A percentile compares a stretch with the other conserved stretches of the same genome.
phyloP scores from a whole-genome alignment of 2,113 vertebrate species.

The Indicator maculatus region DNA sequence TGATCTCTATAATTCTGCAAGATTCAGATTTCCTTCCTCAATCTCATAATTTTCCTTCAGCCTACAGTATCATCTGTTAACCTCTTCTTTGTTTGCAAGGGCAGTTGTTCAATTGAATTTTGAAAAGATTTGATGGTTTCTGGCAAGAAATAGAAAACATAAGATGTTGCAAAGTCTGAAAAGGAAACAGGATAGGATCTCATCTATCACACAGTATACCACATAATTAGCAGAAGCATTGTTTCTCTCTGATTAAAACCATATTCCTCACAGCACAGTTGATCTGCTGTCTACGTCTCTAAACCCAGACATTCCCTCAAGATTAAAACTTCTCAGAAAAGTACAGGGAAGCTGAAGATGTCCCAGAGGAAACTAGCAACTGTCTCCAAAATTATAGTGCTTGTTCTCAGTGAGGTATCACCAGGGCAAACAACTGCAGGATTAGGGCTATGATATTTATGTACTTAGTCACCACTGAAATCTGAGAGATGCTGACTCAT shows the following conservation, averaged over 20 bases:
- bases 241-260: conserved; percentile 48
- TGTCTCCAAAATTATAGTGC: not conserved
- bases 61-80: not conserved
- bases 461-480: not conserved
- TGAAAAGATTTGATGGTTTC: not conserved
- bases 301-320: conserved; percentile 12
- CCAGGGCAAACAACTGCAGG: not conserved
- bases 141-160: conserved; percentile 2
- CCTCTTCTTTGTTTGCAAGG: conserved; percentile 14
- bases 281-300: not conserved
- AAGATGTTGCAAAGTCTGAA: not conserved
- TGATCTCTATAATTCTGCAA: conserved; percentile 5
- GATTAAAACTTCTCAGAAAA: conserved; percentile 36
- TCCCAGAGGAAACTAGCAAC: not conserved
- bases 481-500: not conserved
- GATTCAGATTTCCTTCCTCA: not conserved
- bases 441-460: not conserved
- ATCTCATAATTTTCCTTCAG: not conserved
- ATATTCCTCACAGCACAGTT: not conserved
- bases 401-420: not conserved
- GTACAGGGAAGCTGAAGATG: not conserved
- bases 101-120: conserved; percentile 32
- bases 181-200: conserved; percentile 1
- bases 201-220: not conserved
- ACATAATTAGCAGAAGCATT: conserved; percentile 41